Evolutionary conservation across 2,113 vertebrate genomes (phyloP).

Genomic region (Hippolais icterina): DNA sequence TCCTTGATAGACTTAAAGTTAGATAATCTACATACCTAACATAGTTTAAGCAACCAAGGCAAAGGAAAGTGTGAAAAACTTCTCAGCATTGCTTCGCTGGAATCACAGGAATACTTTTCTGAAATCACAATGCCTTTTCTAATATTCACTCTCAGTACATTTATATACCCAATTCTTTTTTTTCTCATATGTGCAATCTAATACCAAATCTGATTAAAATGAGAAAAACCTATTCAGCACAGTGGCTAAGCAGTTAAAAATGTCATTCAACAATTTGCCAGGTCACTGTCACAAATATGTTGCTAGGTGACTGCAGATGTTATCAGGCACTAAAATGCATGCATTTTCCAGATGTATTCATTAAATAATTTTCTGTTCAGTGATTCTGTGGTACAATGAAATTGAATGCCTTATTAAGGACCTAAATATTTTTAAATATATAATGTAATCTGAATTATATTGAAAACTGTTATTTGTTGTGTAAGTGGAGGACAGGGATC

Average conservation of each 20-base stretch:
- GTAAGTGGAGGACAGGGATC: not conserved
- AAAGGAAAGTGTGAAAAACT: not conserved
- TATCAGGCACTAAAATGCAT: conserved; percentile 30
- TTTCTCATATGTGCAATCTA: not conserved
- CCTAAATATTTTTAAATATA: not conserved
- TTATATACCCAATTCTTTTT: not conserved
- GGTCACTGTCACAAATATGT: conserved; percentile 46
- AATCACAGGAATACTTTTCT: not conserved
- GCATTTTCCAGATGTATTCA: conserved; percentile 44
- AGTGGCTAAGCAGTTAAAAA: conserved; percentile 32
- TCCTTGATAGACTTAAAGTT: not conserved
- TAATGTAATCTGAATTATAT: not conserved
- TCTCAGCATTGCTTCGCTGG: not conserved
- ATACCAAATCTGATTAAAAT: not conserved
- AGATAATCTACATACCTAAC: not conserved
- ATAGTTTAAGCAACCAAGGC: not conserved
- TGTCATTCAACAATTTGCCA: conserved; percentile 1
- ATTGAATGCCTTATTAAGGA: not conserved
- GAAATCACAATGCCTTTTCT: not conserved
- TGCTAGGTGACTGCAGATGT: conserved; percentile 60
- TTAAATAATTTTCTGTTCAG: conserved; percentile 1
- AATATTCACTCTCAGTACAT: not conserved
- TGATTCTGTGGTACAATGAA: not conserved
- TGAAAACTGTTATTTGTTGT: not conserved
- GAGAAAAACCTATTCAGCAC: not conserved